Evolutionary conservation across 2,113 vertebrate genomes (phyloP), one percentile per base, ranked within the genome.

Genomic region (Mustelus asterias): DNA sequence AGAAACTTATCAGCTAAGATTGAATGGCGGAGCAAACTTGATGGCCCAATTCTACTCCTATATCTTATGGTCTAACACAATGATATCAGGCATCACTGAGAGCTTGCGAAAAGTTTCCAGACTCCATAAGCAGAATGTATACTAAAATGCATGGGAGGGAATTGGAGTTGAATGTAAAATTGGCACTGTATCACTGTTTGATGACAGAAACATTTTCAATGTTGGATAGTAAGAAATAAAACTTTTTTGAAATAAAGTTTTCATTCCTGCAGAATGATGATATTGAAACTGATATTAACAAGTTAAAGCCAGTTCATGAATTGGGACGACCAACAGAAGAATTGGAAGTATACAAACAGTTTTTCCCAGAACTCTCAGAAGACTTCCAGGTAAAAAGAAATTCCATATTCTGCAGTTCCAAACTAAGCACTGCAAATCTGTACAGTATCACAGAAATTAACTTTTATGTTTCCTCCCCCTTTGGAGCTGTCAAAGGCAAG

Each of bases 271-370:
- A 99, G 99, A 99, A 99, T 96, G 98, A 99, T 95, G 99, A 99
- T 97, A 99, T 99, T 96, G 99, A 99, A 97, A 99, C 99, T 0
- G 99, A 99, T 97, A 97, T 99, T 96, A 98, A 98, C 97, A 99
- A 99, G 97, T 97, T 99, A 95, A 98, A 98, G 96, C 98, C 98
- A 94, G 98, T 97, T 96, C 98, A 98, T 95, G 97, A 97, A 76
- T 95, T 98, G 48, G 97, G 97, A 58, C 98, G 99, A 96, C 97
- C 98, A 0, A 96, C 98, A 96, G 99, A 99, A 97, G 99, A 99
- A 96, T 97, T 99, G 96, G 98, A 98, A 98, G 97, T 98, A 96
- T 99, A 99, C 96, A 98, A 99, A 96, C 97, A 97, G 1, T 99
- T 99, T 97, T 99, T 99, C 93, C 97, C 98, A 96, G 99, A 99